These are phyloP conservation scores for Palloptera scutellata DNA, from an alignment of 2,888 invertebrate genomes.

Conservation along the genomic window DNA sequence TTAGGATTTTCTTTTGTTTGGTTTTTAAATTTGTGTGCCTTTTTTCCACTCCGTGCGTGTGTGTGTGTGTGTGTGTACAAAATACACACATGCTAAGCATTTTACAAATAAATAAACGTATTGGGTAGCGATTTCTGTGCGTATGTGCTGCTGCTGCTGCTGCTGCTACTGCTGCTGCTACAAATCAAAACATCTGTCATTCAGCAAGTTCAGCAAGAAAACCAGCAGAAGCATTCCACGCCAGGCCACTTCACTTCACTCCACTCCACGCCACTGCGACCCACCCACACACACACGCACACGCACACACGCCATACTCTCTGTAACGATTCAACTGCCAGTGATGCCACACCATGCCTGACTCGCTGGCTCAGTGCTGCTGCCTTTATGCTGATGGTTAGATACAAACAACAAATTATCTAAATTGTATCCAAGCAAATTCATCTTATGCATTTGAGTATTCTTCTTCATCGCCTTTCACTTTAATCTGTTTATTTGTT, in stretches of 20 bases:
- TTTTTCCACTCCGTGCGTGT: slow-evolving; percentile 10
- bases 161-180: slow-evolving; percentile 35
- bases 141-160: slow-evolving; percentile 6
- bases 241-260: slow-evolving; percentile 10
- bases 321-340: too few relatives aligned
- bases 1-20: too few relatives aligned
- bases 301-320: background rate
- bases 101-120: slow-evolving; percentile 16
- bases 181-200: slow-evolving; percentile 60
- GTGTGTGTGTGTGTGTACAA: background rate
- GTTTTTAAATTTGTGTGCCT: background rate
- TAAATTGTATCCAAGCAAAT: slow-evolving; percentile 57
- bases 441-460: slow-evolving; percentile 45
- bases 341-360: background rate
- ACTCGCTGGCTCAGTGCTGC: background rate
- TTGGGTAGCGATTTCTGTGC: slow-evolving; percentile 14
- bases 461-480: slow-evolving; percentile 24
- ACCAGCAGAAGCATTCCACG: slow-evolving; percentile 21
- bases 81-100: slow-evolving; percentile 3
- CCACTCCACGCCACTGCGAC: background rate
- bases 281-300: slow-evolving; percentile 30
- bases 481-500: slow-evolving; percentile 41
- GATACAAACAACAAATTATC: slow-evolving; percentile 60
- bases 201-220: slow-evolving; percentile 41
- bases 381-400: slow-evolving; percentile 49